Evolutionary conservation across 1,140 invertebrate genomes (phyloP).

Genomic region (Scaptomyza hsui): DNA sequence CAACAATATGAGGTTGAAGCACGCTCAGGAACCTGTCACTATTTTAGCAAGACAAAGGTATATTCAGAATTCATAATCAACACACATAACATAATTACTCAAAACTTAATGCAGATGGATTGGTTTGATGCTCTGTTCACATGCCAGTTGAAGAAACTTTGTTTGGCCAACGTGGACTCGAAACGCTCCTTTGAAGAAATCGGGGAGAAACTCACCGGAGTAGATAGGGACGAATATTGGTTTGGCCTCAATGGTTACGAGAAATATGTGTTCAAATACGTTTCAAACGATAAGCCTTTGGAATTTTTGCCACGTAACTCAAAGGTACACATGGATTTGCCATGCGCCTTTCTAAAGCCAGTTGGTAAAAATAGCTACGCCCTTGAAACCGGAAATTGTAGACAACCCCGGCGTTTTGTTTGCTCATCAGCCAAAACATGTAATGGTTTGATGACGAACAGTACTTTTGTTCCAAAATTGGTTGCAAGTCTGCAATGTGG

Average conservation of each 20-base stretch:
- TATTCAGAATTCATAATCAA: background rate
- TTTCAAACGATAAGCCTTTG: background rate
- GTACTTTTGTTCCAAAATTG: background rate
- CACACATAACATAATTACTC: background rate
- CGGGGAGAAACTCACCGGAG: background rate
- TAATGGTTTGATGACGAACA: slow-evolving; percentile 15
- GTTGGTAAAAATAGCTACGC: background rate
- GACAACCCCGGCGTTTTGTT: background rate
- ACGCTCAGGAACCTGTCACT: slow-evolving; percentile 31
- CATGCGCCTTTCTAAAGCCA: slow-evolving; percentile 28
- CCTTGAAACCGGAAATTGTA: slow-evolving; percentile 8
- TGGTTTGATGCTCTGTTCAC: slow-evolving; percentile 32
- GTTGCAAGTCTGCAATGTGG: background rate
- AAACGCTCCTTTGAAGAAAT: background rate
- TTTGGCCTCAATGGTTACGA: slow-evolving; percentile 29
- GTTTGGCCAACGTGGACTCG: slow-evolving; percentile 28
- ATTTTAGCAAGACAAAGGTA: slow-evolving; percentile 27
- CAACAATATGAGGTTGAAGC: background rate
- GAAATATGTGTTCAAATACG: slow-evolving; percentile 22
- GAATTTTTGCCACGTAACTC: background rate
- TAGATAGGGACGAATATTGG: slow-evolving; percentile 18
- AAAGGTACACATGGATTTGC: background rate
- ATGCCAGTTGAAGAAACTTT: slow-evolving; percentile 27
- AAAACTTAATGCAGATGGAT: background rate
- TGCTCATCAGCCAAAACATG: slow-evolving; percentile 22